Percentiles rank a stretch among this genome's conserved stretches.
phyloP scores from a whole-genome alignment of 2,888 invertebrate species.

The Andrena flavipes region DNA sequence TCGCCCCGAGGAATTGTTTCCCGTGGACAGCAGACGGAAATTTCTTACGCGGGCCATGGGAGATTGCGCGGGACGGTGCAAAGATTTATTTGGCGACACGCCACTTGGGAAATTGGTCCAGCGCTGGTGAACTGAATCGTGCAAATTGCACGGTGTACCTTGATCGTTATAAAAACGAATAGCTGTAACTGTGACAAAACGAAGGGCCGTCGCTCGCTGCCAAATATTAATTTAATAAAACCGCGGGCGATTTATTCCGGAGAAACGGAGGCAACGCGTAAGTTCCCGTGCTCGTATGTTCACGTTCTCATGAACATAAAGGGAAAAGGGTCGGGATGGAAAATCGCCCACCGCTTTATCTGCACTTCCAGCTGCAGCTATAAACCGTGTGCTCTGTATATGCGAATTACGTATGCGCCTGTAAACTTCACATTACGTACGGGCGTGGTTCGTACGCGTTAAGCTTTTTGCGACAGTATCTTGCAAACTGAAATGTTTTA shows the following conservation, averaged over 20 bases:
- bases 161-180: neutral
- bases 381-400: neutral
- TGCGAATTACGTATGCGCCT: constrained; percentile 2
- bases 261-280: neutral
- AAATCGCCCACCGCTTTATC: constrained; percentile 14
- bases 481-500: neutral
- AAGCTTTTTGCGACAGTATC: neutral
- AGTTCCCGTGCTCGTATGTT: neutral
- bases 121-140: neutral
- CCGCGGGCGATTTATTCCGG: neutral
- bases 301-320: neutral
- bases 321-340: neutral
- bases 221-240: neutral
- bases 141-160: constrained; percentile 7
- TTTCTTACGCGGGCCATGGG: constrained; percentile 22
- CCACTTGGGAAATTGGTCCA: constrained; percentile 67
- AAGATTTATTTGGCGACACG: constrained; percentile 61
- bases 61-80: constrained; percentile 25
- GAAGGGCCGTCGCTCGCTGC: neutral
- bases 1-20: constrained; percentile 17
- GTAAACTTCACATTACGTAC: constrained; percentile 31
- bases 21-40: neutral
- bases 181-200: neutral
- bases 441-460: neutral
- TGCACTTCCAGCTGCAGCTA: constrained; percentile 10